A percentile compares a stretch with the other conserved stretches of the same genome.
Conservation (phyloP, 1,140 invertebrate genomes). For the Bombus breviceps region DNA sequence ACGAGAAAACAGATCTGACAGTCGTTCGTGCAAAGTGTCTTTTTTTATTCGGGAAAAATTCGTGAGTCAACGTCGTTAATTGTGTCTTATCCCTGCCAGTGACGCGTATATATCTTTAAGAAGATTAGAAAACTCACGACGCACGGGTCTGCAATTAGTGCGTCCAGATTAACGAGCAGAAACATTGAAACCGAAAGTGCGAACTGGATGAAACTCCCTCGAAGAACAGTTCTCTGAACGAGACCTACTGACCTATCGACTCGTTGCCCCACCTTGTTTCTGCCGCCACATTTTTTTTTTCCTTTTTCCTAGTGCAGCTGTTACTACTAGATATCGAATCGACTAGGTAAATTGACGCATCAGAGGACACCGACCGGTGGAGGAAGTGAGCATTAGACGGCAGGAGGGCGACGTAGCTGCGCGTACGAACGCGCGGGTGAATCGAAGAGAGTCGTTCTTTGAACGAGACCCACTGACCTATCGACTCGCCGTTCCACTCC, state of each 20-base stretch:
- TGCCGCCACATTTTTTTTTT: neutral
- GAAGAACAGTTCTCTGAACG: constrained; percentile 62
- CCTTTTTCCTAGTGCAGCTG: neutral
- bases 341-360: constrained; percentile 15
- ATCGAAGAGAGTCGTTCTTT: constrained; percentile 68
- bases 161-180: constrained; percentile 27
- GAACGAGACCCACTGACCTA: constrained; percentile 82
- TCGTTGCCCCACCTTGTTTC: neutral
- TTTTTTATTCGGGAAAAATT: neutral
- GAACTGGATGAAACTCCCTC: constrained; percentile 43
- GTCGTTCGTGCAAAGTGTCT: neutral
- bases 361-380: constrained; percentile 50
- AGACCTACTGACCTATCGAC: constrained; percentile 80
- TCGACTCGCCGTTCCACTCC: constrained; percentile 76
- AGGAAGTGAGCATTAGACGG: constrained; percentile 23
- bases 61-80: neutral
- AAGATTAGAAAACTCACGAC: neutral
- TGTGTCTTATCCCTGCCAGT: neutral
- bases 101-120: neutral
- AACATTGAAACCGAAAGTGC: constrained; percentile 57
- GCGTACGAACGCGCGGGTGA: constrained; percentile 62
- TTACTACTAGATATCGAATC: neutral
- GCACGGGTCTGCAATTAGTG: neutral
- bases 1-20: neutral
- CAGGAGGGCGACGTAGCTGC: constrained; percentile 43